Conservation (phyloP, 1,140 invertebrate genomes). For the Neoseiulus cucumeris region DNA sequence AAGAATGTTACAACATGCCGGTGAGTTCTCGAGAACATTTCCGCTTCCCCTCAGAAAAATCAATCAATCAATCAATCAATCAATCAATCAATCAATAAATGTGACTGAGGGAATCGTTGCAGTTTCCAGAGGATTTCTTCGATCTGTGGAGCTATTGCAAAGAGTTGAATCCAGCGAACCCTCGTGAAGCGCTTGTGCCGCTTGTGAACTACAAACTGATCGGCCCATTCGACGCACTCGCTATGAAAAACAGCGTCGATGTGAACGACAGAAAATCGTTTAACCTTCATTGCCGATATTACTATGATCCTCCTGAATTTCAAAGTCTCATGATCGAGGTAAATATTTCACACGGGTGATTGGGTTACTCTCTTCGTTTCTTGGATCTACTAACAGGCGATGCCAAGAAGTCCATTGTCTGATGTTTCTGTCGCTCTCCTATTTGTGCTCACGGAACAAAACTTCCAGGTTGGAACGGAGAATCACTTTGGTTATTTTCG, state of each 20-base stretch:
- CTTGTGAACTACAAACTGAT: slow-evolving; percentile 40
- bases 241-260: slow-evolving; percentile 35
- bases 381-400: too few species aligned
- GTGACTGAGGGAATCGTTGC: too few species aligned
- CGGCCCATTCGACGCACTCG: slow-evolving; percentile 65
- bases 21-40: too few species aligned
- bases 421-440: too few species aligned
- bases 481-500: slow-evolving; percentile 30
- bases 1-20: neutral
- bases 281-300: slow-evolving; percentile 67
- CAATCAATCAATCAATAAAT: too few species aligned
- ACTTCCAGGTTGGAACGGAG: slow-evolving; percentile 35
- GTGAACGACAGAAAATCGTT: slow-evolving; percentile 36
- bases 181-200: slow-evolving; percentile 28
- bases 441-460: too few species aligned
- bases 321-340: slow-evolving; percentile 26
- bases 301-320: slow-evolving; percentile 82
- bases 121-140: slow-evolving; percentile 77
- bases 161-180: slow-evolving; percentile 37
- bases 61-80: too few species aligned
- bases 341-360: slow-evolving; percentile 9
- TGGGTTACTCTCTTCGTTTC: too few species aligned
- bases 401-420: too few species aligned
- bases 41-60: too few species aligned
- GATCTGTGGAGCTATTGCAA: slow-evolving; percentile 58